phyloP scores from a whole-genome alignment of 2,797 vertebrate genomes.

The Enteromius mattozi region DNA sequence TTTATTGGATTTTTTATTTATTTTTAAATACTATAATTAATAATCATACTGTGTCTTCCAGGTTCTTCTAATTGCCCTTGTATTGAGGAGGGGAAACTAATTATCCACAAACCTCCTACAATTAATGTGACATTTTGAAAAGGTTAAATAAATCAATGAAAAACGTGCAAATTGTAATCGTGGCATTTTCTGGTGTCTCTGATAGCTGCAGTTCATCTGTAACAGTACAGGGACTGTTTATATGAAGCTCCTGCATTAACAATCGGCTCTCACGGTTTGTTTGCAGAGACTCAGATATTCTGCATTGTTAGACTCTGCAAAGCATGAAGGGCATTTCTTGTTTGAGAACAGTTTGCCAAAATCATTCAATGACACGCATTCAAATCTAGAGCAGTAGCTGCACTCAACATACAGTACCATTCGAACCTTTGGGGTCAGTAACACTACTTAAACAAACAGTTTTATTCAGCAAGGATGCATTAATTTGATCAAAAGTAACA shows the following conservation, averaged over 20 bases:
- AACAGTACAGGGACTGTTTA: background rate
- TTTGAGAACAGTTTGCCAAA: background rate
- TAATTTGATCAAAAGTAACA: background rate
- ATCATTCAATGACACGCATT: background rate
- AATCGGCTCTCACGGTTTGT: background rate
- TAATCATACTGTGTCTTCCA: slow-evolving; percentile 10
- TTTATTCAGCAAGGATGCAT: background rate
- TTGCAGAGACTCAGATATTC: background rate
- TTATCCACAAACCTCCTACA: slow-evolving; percentile 43
- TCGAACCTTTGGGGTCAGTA: background rate
- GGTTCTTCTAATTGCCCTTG: slow-evolving; percentile 22
- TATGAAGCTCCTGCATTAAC: background rate
- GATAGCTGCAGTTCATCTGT: background rate
- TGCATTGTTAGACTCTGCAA: background rate
- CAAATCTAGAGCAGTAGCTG: background rate
- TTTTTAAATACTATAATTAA: background rate
- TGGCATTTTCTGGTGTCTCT: slow-evolving; percentile 11
- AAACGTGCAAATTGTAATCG: slow-evolving; percentile 17
- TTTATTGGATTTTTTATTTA: background rate
- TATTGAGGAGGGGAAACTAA: slow-evolving; percentile 34
- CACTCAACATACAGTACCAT: background rate
- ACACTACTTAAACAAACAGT: background rate
- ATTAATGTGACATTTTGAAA: slow-evolving; percentile 57
- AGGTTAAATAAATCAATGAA: slow-evolving; percentile 55
- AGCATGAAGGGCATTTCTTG: slow-evolving; percentile 3